phyloP scores from a whole-genome alignment of 2,888 invertebrate genomes.

The Watsonalla binaria region DNA sequence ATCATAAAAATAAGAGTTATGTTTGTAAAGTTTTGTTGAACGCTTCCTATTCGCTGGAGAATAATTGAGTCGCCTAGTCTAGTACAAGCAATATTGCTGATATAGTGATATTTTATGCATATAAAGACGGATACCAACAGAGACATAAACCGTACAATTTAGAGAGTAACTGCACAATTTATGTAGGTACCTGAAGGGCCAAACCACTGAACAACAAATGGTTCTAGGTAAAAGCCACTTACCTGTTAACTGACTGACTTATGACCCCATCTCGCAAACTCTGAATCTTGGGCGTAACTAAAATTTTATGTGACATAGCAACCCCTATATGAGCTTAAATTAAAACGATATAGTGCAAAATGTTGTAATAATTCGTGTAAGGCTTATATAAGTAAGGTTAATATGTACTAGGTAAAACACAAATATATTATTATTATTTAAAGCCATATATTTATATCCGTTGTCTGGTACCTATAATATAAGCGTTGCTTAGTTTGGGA shows the following conservation, averaged over 20 bases:
- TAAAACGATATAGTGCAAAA: not conserved
- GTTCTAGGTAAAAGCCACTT: constrained; percentile 39
- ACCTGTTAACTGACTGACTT: constrained; percentile 39
- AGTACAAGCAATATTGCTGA: not conserved
- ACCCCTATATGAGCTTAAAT: not conserved
- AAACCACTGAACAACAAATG: constrained; percentile 39
- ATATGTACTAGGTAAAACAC: too few relatives aligned
- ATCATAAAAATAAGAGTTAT: too few relatives aligned
- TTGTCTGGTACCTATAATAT: too few relatives aligned
- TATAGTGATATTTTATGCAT: not conserved
- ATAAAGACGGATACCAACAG: constrained; percentile 1
- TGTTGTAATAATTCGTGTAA: too few relatives aligned
- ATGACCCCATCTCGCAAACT: constrained; percentile 33
- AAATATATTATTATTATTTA: too few relatives aligned
- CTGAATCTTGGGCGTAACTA: constrained; percentile 25
- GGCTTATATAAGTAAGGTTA: too few relatives aligned
- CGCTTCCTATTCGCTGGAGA: too few relatives aligned
- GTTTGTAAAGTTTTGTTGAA: too few relatives aligned
- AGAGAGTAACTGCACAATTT: constrained; percentile 22
- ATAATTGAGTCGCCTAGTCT: too few relatives aligned
- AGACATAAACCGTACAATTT: constrained; percentile 8
- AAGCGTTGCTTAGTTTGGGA: too few relatives aligned
- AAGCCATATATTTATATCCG: too few relatives aligned
- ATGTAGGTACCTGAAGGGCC: constrained; percentile 35
- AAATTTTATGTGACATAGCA: constrained; percentile 9